Evolutionary conservation across 1,140 invertebrate genomes (phyloP), one percentile per base, ranked within the genome.

Genomic region (Drosophila fuyamai): DNA sequence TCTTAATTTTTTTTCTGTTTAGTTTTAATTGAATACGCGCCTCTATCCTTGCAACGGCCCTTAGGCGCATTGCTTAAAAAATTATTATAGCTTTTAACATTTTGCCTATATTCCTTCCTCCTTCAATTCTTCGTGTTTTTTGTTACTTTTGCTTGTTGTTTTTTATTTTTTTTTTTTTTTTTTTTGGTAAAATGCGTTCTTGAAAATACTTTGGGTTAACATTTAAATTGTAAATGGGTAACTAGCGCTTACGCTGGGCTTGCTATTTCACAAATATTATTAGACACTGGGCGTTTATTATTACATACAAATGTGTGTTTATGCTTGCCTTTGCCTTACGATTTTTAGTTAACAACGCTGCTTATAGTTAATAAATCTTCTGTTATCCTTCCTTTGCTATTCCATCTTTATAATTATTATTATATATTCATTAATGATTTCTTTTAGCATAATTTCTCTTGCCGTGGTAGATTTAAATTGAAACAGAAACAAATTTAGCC

Each of bases 171-270:
- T 66, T 43, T 56, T 50, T 51, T 54, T 60, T 68, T 55, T 62
- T 38, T 47, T 86, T 83, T 75, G 79, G 77, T 89, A 84, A 89
- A 89, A 89, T 89, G 84, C 85, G 50, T 65, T 81, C 40, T 89
- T 81, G 80, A 89, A 82, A 88, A 90, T 89, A 90, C 85, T 89
- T 89, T 83, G 77, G 84, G 80, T 88, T 89, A 84, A 89, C 84
- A 89, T 88, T 88, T 83, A 76, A 76, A 58, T 76, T 75, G 71
- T 75, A 76, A 79, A 66, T 73, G 76, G 83, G 71, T 79, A 76
- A 68, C 63, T 81, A 68, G 67, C 60, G 65, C 48, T 79, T 60
- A 61, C 76, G 62, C 68, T 68, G 62, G 51, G 68, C 70, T 81
- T 67, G 40, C 76, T 80, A 74, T 80, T 79, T 79, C 57, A 67